Conservation (phyloP, 2,888 invertebrate genomes). For the Yponomeuta sedellus region DNA sequence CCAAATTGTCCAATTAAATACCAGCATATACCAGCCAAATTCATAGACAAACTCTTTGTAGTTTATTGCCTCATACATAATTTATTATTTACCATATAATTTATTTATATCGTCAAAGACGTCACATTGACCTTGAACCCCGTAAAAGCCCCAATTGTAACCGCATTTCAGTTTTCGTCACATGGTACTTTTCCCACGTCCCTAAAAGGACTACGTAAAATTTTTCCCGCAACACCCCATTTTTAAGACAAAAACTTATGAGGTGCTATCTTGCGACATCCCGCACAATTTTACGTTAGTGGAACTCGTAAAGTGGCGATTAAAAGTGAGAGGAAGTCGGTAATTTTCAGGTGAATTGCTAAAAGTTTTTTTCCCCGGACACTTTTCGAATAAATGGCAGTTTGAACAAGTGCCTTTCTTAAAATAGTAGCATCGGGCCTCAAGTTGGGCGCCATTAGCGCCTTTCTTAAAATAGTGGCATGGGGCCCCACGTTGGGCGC, state of each 20-base stretch:
- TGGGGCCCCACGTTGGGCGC: no score
- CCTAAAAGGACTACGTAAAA: background rate
- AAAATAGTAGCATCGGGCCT: background rate
- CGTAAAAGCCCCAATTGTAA: background rate
- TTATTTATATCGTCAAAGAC: background rate
- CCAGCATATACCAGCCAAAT: no score
- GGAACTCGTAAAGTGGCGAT: constrained; percentile 6
- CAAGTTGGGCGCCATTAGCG: no score
- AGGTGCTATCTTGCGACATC: constrained; percentile 4
- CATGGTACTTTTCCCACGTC: background rate
- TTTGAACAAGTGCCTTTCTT: background rate
- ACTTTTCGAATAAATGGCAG: background rate
- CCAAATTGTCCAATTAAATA: no score
- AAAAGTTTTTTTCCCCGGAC: background rate
- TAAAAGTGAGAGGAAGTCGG: background rate
- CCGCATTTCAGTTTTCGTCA: background rate
- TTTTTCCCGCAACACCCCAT: background rate
- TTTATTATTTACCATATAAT: no score
- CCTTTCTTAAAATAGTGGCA: background rate
- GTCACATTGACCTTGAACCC: background rate
- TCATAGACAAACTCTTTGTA: no score
- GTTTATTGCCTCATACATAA: no score
- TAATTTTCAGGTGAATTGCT: constrained; percentile 1
- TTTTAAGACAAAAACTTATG: constrained; percentile 4
- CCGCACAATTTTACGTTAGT: constrained; percentile 1